Conservation (phyloP, 2,113 vertebrate species). For the Neodon shergylaensis region DNA sequence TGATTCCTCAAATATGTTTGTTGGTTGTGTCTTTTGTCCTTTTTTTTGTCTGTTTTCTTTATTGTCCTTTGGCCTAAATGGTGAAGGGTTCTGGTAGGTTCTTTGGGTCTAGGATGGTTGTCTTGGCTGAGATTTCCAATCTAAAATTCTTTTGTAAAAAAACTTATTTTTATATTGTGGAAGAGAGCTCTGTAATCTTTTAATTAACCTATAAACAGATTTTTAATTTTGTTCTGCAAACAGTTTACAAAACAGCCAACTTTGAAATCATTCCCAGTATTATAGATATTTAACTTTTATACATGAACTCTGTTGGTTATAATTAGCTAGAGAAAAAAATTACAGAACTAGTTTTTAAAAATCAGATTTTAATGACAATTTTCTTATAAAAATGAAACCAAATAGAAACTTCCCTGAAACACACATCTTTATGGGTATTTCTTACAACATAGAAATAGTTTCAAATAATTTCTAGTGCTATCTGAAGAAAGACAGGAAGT, state of each 20-base stretch:
- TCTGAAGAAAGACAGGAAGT: neutral
- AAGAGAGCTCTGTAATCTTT: neutral
- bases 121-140: neutral
- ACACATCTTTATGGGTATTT: neutral
- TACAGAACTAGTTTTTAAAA: conserved; percentile 11
- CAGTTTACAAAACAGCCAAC: neutral
- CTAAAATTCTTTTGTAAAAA: neutral
- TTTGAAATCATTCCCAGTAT: neutral
- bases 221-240: neutral
- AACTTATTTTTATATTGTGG: neutral
- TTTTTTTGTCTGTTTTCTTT: no score
- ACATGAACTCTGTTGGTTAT: neutral
- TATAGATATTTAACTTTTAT: neutral
- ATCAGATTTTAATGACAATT: conserved; percentile 12
- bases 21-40: no score
- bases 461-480: neutral
- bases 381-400: neutral
- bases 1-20: no score
- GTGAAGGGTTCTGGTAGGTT: no score
- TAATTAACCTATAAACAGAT: conserved; percentile 20
- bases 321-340: neutral
- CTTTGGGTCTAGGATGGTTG: no score
- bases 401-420: neutral
- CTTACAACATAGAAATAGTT: neutral
- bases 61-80: no score